Evolutionary conservation across 2,113 vertebrate genomes (phyloP), one percentile per base, ranked within the genome.

Genomic region (Spizaetus ornatus): DNA sequence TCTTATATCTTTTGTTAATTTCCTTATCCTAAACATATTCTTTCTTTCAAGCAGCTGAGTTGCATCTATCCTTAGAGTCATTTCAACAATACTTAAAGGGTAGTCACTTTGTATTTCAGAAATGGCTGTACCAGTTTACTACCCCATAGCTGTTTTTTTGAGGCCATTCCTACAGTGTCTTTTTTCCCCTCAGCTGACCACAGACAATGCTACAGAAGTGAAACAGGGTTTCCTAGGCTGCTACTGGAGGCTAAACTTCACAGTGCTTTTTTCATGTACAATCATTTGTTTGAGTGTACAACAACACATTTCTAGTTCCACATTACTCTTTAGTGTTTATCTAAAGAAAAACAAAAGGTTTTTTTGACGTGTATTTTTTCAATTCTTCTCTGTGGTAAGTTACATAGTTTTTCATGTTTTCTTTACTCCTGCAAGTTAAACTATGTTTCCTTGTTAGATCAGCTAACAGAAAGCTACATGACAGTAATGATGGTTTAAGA

Each of bases 381-480:
- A 40, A 0, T 9, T 61, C 76, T 73, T 63, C 6, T 74, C 82
- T 71, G 34, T 59, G 20, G 17, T 52, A 63, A 72, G 4, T 84
- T 91, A 47, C 5, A 4, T 72, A 20, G 3, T 48, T 69, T 91
- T 65, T 79, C 45, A 69, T 62, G 18, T 56, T 86, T 61, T 73
- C 11, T 55, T 69, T 85, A 45, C 9, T 82, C 7, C 26, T 93
- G 20, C 16, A 66, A 92, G 4, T 84, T 86, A 82, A 91, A 43
- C 43, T 90, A 1, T 86, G 21, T 94, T 77, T 85, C 32, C 38
- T 79, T 79, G 31, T 83, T 79, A 99, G 99, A 70, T 98, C 98
- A 93, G 98, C 99, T 80, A 99, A 99, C 84, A 97, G 99, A 95
- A 99, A 99, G 88, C 97, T 99, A 23, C 98, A 99, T 81, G 99